phyloP scores from a whole-genome alignment of 2,113 vertebrate genomes.

The Channa maculata region DNA sequence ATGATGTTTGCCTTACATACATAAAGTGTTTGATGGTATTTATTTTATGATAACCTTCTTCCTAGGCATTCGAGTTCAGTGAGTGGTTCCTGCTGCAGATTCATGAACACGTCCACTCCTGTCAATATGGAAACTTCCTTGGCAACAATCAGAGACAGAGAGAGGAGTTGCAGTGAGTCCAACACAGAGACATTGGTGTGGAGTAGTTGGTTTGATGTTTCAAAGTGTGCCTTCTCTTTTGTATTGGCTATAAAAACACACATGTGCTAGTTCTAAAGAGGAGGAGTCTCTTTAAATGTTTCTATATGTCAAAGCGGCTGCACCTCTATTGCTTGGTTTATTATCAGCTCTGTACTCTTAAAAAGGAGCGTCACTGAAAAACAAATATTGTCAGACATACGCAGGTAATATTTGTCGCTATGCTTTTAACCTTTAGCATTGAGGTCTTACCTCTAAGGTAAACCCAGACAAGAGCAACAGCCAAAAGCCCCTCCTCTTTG shows the following conservation, averaged over 20 bases:
- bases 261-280: too few relatives aligned
- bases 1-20: neutral
- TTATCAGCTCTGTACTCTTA: too few relatives aligned
- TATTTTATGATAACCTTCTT: neutral
- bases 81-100: conserved; percentile 98
- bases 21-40: neutral
- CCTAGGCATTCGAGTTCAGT: conserved; percentile 93
- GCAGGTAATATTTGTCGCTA: too few relatives aligned
- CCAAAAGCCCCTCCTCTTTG: too few relatives aligned
- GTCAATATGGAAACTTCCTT: conserved; percentile 98
- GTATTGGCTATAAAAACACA: neutral
- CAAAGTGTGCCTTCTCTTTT: neutral
- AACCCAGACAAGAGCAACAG: too few relatives aligned
- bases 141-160: conserved; percentile 95
- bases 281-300: too few relatives aligned
- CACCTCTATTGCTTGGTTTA: too few relatives aligned
- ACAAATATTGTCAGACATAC: too few relatives aligned
- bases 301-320: too few relatives aligned
- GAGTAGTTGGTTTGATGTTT: neutral
- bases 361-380: too few relatives aligned
- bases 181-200: neutral
- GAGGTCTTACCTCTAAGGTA: too few relatives aligned
- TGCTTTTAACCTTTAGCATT: too few relatives aligned
- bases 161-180: conserved; percentile 93
- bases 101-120: conserved; percentile 96